Conservation (phyloP, 2,888 invertebrate genomes). For the Lepidochitona cinerea region DNA sequence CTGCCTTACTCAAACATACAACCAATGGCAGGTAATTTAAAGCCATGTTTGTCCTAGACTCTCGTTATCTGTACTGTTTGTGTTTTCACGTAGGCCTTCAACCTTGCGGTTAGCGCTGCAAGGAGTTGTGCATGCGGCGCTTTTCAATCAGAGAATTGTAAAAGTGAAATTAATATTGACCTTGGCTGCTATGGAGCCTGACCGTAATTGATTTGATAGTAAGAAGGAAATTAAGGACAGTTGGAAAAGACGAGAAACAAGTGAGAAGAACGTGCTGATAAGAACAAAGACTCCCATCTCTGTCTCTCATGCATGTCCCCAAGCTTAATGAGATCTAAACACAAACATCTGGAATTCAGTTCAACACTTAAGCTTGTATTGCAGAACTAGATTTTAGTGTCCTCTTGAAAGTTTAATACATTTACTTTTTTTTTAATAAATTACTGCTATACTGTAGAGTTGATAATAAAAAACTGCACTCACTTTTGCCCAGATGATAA, state of each 20-base stretch:
- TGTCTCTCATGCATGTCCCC: no score
- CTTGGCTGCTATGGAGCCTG: not conserved
- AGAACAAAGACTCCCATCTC: not conserved
- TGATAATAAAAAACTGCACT: no score
- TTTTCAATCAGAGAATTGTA: constrained; percentile 1
- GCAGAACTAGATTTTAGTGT: no score
- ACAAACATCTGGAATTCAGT: not conserved
- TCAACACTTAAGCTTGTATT: no score
- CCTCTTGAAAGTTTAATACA: no score
- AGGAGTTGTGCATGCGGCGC: not conserved
- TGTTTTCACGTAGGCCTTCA: constrained; percentile 2
- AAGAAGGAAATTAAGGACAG: constrained; percentile 4
- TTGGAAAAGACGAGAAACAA: not conserved
- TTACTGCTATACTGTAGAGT: no score
- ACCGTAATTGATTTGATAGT: not conserved
- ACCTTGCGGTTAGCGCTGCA: not conserved
- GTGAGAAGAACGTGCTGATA: not conserved
- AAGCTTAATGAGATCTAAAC: not conserved
- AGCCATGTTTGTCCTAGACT: not conserved
- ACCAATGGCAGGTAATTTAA: constrained; percentile 2
- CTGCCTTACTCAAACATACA: not conserved
- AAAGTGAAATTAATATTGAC: constrained; percentile 7
- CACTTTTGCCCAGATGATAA: no score
- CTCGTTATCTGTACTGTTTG: not conserved
- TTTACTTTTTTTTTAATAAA: no score